Conservation (phyloP, 2,797 vertebrate genomes). For the Dryobates pubescens region DNA sequence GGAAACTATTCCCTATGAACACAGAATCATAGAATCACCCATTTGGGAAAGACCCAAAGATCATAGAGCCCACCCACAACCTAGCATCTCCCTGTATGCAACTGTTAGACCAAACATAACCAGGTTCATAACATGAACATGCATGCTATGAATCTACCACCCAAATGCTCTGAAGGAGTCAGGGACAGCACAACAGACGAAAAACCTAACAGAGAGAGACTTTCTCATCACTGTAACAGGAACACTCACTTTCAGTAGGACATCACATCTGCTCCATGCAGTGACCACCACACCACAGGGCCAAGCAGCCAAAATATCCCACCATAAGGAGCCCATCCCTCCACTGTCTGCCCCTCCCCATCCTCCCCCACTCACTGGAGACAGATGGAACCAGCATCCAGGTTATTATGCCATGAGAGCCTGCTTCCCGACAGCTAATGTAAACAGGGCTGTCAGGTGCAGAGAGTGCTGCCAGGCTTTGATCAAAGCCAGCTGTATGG, state of each 20-base stretch:
- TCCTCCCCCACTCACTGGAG: neutral
- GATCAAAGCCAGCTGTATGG: conserved; percentile 20
- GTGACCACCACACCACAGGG: neutral
- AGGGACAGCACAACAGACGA: neutral
- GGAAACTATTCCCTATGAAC: neutral
- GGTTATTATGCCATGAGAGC: neutral
- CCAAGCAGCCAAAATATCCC: neutral
- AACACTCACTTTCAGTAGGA: neutral
- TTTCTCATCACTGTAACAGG: neutral
- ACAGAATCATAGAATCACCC: neutral
- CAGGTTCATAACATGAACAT: neutral
- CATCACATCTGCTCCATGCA: neutral
- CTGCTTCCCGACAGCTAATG: fast-evolving
- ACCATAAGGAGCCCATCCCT: fast-evolving
- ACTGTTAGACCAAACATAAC: too few species aligned
- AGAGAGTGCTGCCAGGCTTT: neutral
- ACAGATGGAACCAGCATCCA: neutral
- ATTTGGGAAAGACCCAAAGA: too few species aligned
- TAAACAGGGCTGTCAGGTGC: conserved; percentile 4
- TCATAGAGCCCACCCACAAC: too few species aligned
- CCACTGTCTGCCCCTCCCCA: neutral
- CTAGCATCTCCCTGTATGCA: too few species aligned
- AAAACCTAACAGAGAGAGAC: neutral
- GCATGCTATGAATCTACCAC: too few species aligned
- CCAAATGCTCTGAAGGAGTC: neutral